These are phyloP conservation scores for Macaria liturata DNA, from an alignment of 2,888 invertebrate species.

Conservation along the genomic window DNA sequence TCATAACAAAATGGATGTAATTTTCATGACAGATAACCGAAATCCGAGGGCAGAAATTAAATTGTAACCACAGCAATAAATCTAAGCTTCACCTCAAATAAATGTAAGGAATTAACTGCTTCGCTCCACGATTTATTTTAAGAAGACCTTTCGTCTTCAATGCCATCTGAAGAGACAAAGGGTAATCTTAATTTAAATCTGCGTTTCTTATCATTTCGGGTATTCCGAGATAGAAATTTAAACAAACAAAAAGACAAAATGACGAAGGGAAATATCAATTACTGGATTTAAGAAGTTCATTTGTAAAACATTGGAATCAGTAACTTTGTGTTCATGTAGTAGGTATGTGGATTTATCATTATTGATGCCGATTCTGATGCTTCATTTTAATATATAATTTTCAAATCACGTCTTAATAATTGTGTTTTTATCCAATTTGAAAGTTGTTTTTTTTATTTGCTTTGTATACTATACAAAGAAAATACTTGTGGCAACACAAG, in stretches of 20 bases:
- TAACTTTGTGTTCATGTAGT: too few species aligned
- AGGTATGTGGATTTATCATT: too few species aligned
- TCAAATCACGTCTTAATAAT: too few species aligned
- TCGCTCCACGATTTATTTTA: slow-evolving; percentile 13
- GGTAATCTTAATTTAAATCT: slow-evolving; percentile 26
- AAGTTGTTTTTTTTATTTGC: too few species aligned
- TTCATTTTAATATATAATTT: too few species aligned
- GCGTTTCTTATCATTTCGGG: slow-evolving; percentile 12
- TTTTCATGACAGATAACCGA: too few species aligned
- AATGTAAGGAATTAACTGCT: neutral
- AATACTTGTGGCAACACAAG: slow-evolving; percentile 21
- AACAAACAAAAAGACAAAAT: neutral
- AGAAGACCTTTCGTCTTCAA: slow-evolving; percentile 17
- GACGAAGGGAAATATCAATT: too few species aligned
- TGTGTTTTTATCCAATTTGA: too few species aligned
- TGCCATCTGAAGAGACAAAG: slow-evolving; percentile 12
- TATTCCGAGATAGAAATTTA: slow-evolving; percentile 8
- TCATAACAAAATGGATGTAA: slow-evolving; percentile 1
- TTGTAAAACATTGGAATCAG: too few species aligned
- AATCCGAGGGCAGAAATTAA: slow-evolving; percentile 3
- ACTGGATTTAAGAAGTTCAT: too few species aligned
- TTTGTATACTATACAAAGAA: too few species aligned
- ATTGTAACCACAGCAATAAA: slow-evolving; percentile 39
- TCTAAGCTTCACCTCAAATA: slow-evolving; percentile 16
- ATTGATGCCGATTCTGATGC: too few species aligned